Evolutionary conservation across 2,113 vertebrate species (phyloP).

Genomic region (Heliornis fulica): DNA sequence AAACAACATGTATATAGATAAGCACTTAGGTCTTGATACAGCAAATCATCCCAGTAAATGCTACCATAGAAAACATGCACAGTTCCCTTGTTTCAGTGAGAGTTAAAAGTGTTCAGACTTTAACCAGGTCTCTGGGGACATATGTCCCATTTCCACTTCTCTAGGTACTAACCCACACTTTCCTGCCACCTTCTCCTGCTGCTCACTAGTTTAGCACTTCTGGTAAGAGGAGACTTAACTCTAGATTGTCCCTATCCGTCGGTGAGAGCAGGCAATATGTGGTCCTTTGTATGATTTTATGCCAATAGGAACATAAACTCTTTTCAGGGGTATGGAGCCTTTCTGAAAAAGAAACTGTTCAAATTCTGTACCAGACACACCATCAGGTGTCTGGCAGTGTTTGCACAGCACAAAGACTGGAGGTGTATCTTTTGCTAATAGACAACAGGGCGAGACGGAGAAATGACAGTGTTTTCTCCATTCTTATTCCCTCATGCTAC

Average conservation of each 20-base stretch:
- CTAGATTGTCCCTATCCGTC: background rate
- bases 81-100: background rate
- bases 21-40: background rate
- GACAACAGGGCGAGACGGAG: background rate
- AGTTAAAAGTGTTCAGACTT: background rate
- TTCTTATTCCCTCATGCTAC: background rate
- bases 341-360: background rate
- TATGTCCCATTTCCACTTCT: background rate
- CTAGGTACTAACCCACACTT: background rate
- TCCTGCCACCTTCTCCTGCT: background rate
- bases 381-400: background rate
- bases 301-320: background rate
- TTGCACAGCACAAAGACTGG: background rate
- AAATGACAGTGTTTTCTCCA: background rate
- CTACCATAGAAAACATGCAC: background rate
- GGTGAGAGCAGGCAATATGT: fast-evolving
- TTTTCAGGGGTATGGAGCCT: background rate
- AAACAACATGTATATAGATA: background rate
- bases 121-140: background rate
- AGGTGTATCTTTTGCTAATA: background rate
- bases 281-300: background rate
- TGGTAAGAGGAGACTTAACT: background rate
- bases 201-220: background rate
- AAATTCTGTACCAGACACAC: background rate
- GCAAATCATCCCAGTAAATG: background rate